phyloP scores from a whole-genome alignment of 1,140 invertebrate genomes.

The Bombus ignitus region DNA sequence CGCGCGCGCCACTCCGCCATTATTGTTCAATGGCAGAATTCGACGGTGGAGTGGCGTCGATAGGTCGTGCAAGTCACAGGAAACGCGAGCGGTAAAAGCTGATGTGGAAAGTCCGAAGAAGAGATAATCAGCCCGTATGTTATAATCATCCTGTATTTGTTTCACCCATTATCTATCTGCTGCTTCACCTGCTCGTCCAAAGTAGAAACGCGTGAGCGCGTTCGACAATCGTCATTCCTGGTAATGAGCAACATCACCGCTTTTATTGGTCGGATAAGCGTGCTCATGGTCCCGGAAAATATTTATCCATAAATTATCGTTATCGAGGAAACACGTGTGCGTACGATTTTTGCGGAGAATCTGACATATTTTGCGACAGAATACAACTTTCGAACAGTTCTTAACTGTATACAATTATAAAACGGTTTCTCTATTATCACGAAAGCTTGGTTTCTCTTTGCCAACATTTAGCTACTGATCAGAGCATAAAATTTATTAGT shows the following conservation, averaged over 20 bases:
- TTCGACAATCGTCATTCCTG: not conserved
- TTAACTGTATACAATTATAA: not conserved
- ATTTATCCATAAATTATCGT: conserved; percentile 9
- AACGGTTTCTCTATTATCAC: not conserved
- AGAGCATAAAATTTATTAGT: not conserved
- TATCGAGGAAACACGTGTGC: not conserved
- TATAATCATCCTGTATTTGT: conserved; percentile 79
- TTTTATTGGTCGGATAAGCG: conserved; percentile 21
- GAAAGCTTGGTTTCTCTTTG: not conserved
- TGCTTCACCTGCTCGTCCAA: conserved; percentile 77
- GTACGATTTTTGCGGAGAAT: not conserved
- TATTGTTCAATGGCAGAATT: conserved; percentile 7
- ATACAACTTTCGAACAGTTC: not conserved
- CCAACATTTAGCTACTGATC: not conserved
- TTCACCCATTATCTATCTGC: conserved; percentile 77
- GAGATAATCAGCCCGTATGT: conserved; percentile 81
- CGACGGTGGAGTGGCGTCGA: conserved; percentile 18
- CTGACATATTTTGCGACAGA: not conserved
- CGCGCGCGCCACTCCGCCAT: not conserved
- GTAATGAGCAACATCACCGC: not conserved
- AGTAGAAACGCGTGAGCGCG: conserved; percentile 59
- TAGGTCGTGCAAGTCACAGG: conserved; percentile 47
- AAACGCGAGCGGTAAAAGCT: conserved; percentile 69
- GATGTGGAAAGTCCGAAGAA: conserved; percentile 77
- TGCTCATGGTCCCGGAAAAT: conserved; percentile 20